Percentiles rank a stretch among this genome's conserved stretches.
Evolutionary conservation across 2,888 invertebrate genomes (phyloP).

Genomic region (Ptychoptera albimana): DNA sequence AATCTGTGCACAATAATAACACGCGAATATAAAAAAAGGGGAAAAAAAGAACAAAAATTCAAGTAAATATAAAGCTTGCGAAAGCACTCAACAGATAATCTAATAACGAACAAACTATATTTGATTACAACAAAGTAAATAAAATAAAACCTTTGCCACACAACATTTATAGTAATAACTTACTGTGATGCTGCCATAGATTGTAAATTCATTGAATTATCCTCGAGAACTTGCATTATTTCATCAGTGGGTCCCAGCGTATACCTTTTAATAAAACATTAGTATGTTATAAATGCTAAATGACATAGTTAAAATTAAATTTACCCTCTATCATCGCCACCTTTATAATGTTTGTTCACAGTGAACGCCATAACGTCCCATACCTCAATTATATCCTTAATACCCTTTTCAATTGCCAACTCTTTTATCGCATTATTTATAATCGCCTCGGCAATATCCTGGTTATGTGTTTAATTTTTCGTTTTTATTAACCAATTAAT

Average conservation of each 20-base stretch:
- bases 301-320: conserved; percentile 15
- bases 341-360: conserved; percentile 49
- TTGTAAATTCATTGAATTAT: conserved; percentile 79
- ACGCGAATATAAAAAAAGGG: background rate
- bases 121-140: too few relatives aligned
- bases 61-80: background rate
- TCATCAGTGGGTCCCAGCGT: conserved; percentile 74
- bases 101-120: background rate
- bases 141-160: too few relatives aligned
- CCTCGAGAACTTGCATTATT: conserved; percentile 64
- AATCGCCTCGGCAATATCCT: conserved; percentile 65
- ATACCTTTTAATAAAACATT: conserved; percentile 17
- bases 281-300: background rate
- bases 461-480: background rate
- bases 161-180: conserved; percentile 15
- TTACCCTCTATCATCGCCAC: conserved; percentile 59
- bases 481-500: background rate
- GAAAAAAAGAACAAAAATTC: background rate
- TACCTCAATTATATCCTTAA: conserved; percentile 63
- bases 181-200: conserved; percentile 78
- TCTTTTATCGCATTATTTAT: conserved; percentile 83
- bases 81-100: background rate
- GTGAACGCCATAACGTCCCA: conserved; percentile 51
- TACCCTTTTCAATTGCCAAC: conserved; percentile 75
- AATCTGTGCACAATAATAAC: conserved; percentile 44